These are phyloP conservation scores for Tinamus major DNA, from an alignment of 2,797 vertebrate genomes.

Conservation along the genomic window DNA sequence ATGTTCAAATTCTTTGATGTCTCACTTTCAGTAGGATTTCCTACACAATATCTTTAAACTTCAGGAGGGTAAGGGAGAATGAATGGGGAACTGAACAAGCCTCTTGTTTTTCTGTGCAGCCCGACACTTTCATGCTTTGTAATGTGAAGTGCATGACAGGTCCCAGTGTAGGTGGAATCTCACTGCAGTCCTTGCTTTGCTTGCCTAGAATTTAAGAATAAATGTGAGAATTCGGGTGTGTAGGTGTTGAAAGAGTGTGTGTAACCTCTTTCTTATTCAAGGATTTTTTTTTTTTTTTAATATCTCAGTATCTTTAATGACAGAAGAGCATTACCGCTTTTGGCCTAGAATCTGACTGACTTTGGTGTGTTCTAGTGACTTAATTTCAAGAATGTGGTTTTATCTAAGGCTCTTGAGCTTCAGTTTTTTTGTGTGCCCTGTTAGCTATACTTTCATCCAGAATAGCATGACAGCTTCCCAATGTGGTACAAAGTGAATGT, in stretches of 20 bases:
- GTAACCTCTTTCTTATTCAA: neutral
- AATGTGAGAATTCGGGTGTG: neutral
- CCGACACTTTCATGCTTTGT: neutral
- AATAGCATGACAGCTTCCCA: neutral
- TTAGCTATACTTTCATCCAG: neutral
- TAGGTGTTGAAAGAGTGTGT: neutral
- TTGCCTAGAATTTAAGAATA: neutral
- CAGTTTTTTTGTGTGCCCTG: accelerated
- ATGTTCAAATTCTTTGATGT: neutral
- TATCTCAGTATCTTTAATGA: neutral
- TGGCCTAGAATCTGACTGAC: neutral
- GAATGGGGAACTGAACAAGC: neutral
- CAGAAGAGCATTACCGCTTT: accelerated
- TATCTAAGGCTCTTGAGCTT: neutral
- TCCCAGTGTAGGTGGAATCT: neutral
- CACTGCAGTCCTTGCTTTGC: neutral
- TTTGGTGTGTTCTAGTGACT: neutral
- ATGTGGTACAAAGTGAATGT: accelerated
- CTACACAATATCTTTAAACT: neutral
- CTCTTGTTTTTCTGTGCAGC: accelerated
- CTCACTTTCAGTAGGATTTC: neutral
- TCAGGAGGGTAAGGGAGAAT: neutral
- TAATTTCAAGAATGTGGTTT: neutral
- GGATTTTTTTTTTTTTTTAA: neutral
- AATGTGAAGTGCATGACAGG: neutral